These are phyloP conservation scores for Agrenia bidenticulata DNA, from an alignment of 2,888 invertebrate genomes.

Conservation along the genomic window DNA sequence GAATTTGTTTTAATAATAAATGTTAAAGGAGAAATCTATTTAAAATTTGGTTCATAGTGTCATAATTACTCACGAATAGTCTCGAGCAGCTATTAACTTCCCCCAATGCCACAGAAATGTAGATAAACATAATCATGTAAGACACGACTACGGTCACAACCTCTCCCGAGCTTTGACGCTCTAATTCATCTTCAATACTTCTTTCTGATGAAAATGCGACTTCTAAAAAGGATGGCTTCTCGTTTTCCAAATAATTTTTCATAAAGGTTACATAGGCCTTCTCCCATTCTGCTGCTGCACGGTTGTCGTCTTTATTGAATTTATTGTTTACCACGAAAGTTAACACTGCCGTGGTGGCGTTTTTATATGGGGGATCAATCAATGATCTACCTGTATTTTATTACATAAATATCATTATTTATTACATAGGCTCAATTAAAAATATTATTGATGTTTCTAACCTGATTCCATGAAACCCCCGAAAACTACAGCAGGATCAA, in stretches of 20 bases:
- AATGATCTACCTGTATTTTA: constrained; percentile 28
- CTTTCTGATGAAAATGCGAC: constrained; percentile 77
- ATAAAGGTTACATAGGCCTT: constrained; percentile 49
- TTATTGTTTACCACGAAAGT: constrained; percentile 50
- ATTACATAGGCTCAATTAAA: too few relatives aligned
- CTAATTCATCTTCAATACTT: constrained; percentile 74
- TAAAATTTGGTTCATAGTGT: background rate
- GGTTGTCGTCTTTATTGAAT: constrained; percentile 35
- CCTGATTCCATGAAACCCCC: constrained; percentile 64
- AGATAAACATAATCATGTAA: constrained; percentile 89
- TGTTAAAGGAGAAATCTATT: background rate
- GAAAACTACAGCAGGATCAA: constrained; percentile 85
- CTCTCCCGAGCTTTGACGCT: constrained; percentile 65
- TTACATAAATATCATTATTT: background rate
- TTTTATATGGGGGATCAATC: constrained; percentile 44
- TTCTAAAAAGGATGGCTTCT: constrained; percentile 63
- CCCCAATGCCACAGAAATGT: constrained; percentile 84
- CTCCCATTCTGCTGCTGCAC: constrained; percentile 49
- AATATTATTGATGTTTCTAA: constrained; percentile 11
- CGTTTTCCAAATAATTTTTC: constrained; percentile 45
- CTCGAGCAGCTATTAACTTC: constrained; percentile 32
- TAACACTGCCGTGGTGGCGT: constrained; percentile 48
- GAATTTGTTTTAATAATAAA: constrained; percentile 11
- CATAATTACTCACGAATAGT: constrained; percentile 34
- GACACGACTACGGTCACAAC: constrained; percentile 79